Conservation (phyloP, 1,140 invertebrate genomes). For the Calephelis virginiensis region DNA sequence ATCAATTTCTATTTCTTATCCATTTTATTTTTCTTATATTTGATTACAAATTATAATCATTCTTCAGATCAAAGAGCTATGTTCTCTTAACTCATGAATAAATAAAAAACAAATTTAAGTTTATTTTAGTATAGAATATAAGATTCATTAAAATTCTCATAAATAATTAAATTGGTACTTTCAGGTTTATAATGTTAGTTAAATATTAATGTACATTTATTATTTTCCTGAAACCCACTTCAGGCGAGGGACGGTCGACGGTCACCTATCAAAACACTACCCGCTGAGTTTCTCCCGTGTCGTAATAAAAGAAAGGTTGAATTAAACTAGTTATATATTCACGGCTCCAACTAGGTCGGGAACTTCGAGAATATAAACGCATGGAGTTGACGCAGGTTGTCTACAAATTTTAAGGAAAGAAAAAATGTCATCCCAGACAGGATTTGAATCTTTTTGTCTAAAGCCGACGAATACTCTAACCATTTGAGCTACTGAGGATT, state of each 20-base stretch:
- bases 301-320: constrained; percentile 17
- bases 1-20: no score
- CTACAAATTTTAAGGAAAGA: no score
- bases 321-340: constrained; percentile 14
- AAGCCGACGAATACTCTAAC: no score
- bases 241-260: not conserved
- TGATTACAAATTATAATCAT: no score
- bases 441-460: no score
- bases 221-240: constrained; percentile 4
- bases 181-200: not conserved
- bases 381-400: not conserved
- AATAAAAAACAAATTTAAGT: no score
- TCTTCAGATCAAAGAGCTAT: no score
- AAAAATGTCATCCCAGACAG: no score
- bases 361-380: not conserved
- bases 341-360: constrained; percentile 1
- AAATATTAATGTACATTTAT: constrained; percentile 12
- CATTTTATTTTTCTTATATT: no score
- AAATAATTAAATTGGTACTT: constrained; percentile 5
- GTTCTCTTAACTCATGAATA: no score
- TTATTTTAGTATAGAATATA: no score
- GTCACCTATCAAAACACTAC: constrained; percentile 12
- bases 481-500: no score
- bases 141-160: not conserved
- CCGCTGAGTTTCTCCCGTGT: not conserved